Evolutionary conservation across 2,797 vertebrate genomes (phyloP), one percentile per base, ranked within the genome.

Genomic region (Chelon auratus): DNA sequence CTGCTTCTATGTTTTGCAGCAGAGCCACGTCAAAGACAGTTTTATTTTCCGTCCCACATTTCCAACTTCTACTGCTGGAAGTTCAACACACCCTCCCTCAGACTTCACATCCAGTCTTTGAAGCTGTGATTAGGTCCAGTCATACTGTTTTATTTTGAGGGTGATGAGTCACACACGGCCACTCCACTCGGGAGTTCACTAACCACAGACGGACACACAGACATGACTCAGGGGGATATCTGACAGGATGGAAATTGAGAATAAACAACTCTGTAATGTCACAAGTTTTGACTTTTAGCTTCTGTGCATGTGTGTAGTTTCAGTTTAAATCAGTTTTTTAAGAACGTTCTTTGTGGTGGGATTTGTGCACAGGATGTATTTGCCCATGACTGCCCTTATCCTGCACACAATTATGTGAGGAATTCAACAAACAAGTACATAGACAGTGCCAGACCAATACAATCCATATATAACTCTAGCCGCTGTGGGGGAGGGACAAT

Each of bases 131-230:
- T 60, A 43, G 54, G 56, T 74, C 69, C 68, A 33, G 1, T 61
- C 26, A 26, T 48, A 40, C n/a, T 61, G 51, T 71, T 83, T 71
- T 89, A 81, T 86, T 86, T 75, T 75, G 53, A 56, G 78, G 43
- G 2, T 43, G 30, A 37, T 72, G 84, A 92, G 81, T 92, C 88
- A 90, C 79, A 64, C 47, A 4, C 9, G 50, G 64, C 42, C 22
- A 60, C 37, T 45, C 70, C 54, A 71, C 51, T 13, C 63, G 62
- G 72, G 70, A 86, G 51, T 63, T 76, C 8, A 66, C 60, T 80
- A 75, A 75, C 73, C 78, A 75, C 76, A 48, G 1, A 62, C 60
- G 72, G 61, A 74, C 52, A 81, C 5, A 70, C 37, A 52, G 13
- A 72, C 36, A 55, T 77, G 75, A 85, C 74, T 85, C 72, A 78